A percentile compares a stretch with the other conserved stretches of the same genome.
Conservation (phyloP, 2,797 vertebrate species). For the Gadopsis bispinosus region DNA sequence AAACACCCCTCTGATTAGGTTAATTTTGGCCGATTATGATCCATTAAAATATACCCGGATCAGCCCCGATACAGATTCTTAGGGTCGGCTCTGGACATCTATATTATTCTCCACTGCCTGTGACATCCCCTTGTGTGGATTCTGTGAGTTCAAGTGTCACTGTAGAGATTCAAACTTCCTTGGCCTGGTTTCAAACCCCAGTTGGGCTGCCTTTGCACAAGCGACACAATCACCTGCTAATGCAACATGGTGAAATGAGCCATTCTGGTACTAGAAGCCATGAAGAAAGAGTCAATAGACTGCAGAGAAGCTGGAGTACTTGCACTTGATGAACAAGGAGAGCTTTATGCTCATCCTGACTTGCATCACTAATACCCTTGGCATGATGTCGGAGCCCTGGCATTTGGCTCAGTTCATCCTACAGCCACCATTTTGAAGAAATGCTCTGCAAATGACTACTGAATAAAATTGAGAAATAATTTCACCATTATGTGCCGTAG, state of each 20-base stretch:
- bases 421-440: neutral
- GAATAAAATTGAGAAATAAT: neutral
- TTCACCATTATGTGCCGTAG: neutral
- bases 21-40: neutral
- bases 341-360: constrained; percentile 26
- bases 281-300: constrained; percentile 19
- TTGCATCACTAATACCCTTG: constrained; percentile 21
- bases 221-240: constrained; percentile 36
- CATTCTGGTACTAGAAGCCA: constrained; percentile 12
- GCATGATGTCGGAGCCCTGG: neutral
- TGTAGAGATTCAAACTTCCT: constrained; percentile 25
- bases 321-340: constrained; percentile 29
- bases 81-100: neutral
- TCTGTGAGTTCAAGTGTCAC: constrained; percentile 13
- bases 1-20: neutral
- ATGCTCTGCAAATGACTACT: neutral
- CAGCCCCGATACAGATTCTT: neutral
- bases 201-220: constrained; percentile 20
- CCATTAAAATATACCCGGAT: neutral
- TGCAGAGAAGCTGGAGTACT: constrained; percentile 12
- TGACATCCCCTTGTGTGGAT: neutral
- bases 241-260: constrained; percentile 21
- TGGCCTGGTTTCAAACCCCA: constrained; percentile 24
- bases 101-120: neutral
- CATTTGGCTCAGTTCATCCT: constrained; percentile 16